These are phyloP conservation scores for Laothoe populi DNA, from an alignment of 2,888 invertebrate species.

Conservation along the genomic window DNA sequence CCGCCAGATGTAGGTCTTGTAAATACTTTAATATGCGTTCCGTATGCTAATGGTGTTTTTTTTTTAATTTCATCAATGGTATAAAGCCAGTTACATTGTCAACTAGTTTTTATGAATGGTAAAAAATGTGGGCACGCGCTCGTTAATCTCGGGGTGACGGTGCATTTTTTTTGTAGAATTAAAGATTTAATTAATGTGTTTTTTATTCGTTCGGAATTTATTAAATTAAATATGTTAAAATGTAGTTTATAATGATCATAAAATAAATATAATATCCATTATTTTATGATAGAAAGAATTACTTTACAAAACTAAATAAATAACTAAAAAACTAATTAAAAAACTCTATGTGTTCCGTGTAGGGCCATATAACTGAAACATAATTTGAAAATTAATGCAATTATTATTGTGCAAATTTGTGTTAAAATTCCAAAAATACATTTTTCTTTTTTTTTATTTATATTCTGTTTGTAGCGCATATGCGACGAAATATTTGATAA, in stretches of 20 bases:
- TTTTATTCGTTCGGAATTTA: constrained; percentile 13
- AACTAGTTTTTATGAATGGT: constrained; percentile 57
- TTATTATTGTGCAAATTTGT: too few species aligned
- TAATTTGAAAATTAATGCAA: too few species aligned
- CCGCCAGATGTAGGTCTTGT: constrained; percentile 65
- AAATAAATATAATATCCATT: neutral
- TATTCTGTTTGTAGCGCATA: too few species aligned
- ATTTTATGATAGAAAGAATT: neutral
- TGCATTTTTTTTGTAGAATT: constrained; percentile 33
- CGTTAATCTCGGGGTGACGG: constrained; percentile 47
- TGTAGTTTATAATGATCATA: neutral
- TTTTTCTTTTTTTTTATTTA: too few species aligned
- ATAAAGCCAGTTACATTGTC: constrained; percentile 46
- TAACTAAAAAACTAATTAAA: neutral
- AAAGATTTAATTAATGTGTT: constrained; percentile 26
- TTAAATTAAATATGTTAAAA: neutral
- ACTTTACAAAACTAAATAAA: neutral
- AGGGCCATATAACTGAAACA: too few species aligned
- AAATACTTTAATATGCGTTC: constrained; percentile 59
- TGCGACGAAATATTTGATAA: neutral
- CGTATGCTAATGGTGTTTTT: constrained; percentile 72
- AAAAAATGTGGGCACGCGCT: constrained; percentile 78
- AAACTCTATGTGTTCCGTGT: too few species aligned
- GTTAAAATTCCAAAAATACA: too few species aligned
- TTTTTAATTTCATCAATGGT: constrained; percentile 56